Percentiles rank a stretch among this genome's conserved stretches.
These are phyloP conservation scores for Zingel zingel DNA, from an alignment of 2,113 vertebrate species.

Conservation along the genomic window DNA sequence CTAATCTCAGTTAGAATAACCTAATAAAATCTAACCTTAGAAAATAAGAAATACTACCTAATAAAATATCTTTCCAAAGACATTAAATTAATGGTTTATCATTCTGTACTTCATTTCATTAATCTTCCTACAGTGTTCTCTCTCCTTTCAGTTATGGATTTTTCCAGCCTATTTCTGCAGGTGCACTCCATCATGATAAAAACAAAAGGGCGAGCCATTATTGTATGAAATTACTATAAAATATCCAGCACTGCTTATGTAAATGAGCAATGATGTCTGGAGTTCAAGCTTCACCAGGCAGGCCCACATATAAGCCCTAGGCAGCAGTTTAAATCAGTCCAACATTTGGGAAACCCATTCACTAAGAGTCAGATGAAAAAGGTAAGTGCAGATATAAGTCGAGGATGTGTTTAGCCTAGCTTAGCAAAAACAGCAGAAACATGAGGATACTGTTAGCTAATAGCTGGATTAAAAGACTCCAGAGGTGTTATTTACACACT, in stretches of 20 bases:
- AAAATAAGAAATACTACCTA: constrained; percentile 58
- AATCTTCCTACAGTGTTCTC: constrained; percentile 44
- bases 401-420: too few species aligned
- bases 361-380: too few species aligned
- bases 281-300: background rate
- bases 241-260: constrained; percentile 22
- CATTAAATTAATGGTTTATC: constrained; percentile 57
- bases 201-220: constrained; percentile 7
- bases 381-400: too few species aligned
- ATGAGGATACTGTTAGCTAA: too few species aligned
- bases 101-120: constrained; percentile 51
- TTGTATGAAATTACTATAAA: constrained; percentile 48
- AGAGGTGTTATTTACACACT: too few species aligned
- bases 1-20: constrained; percentile 52
- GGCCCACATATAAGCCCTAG: too few species aligned
- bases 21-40: constrained; percentile 69
- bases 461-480: too few species aligned
- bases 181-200: constrained; percentile 55
- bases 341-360: too few species aligned
- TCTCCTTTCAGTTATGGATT: constrained; percentile 52
- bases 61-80: constrained; percentile 50
- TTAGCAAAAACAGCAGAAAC: too few species aligned
- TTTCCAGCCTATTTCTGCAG: constrained; percentile 35
- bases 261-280: constrained; percentile 15
- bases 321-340: too few species aligned